Evolutionary conservation across 2,888 invertebrate species (phyloP).

Genomic region (Latrodectus hesperus): DNA sequence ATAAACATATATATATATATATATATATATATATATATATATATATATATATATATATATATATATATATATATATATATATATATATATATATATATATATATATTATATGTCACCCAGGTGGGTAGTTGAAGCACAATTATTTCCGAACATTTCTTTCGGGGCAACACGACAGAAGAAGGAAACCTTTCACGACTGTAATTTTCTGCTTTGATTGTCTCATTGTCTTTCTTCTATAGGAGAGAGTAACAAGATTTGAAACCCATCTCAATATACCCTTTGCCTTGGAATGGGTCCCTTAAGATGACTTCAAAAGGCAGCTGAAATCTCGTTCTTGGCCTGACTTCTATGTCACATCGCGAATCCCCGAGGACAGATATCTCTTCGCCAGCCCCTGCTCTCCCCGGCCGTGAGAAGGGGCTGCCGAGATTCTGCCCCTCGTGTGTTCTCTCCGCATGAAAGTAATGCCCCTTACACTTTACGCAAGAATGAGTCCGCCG

Average conservation of each 20-base stretch:
- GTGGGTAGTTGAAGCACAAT: too few species aligned
- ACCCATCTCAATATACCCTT: background rate
- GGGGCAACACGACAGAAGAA: too few species aligned
- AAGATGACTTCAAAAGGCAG: slow-evolving; percentile 4
- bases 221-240: background rate
- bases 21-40: too few species aligned
- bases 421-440: background rate
- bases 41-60: too few species aligned
- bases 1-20: too few species aligned
- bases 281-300: background rate
- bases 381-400: slow-evolving; percentile 3
- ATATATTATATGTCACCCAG: too few species aligned
- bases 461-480: slow-evolving; percentile 20
- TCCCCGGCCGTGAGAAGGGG: background rate
- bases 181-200: background rate
- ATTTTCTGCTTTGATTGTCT: background rate
- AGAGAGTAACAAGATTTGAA: background rate
- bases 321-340: slow-evolving; percentile 8
- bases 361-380: slow-evolving; percentile 30
- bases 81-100: too few species aligned
- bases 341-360: slow-evolving; percentile 31
- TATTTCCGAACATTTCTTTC: too few species aligned
- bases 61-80: too few species aligned
- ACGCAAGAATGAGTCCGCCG: slow-evolving; percentile 36
- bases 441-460: background rate